Evolutionary conservation across 2,113 vertebrate genomes (phyloP).

Genomic region (Cathartes aura): DNA sequence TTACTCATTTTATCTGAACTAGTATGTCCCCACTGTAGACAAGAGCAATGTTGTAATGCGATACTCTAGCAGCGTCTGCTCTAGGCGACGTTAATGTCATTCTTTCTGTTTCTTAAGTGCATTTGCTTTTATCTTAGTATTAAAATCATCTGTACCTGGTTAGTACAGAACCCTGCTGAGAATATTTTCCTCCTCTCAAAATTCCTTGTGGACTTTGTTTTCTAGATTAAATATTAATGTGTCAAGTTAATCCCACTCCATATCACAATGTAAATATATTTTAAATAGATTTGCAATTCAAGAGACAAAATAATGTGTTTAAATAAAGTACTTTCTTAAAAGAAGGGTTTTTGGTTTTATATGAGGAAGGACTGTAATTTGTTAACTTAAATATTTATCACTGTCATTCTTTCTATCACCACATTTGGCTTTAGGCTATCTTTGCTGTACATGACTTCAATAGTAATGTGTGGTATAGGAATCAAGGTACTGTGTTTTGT

Average conservation of each 20-base stretch:
- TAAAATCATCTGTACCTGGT: not conserved
- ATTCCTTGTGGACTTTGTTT: not conserved
- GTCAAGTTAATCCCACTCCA: not conserved
- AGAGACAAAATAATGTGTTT: not conserved
- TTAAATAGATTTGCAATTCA: not conserved
- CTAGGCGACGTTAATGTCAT: not conserved
- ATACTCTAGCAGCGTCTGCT: not conserved
- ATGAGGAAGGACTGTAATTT: not conserved
- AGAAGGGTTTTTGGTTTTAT: not conserved
- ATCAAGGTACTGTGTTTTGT: not conserved
- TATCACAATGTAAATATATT: not conserved
- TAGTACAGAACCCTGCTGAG: not conserved
- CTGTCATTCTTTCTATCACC: not conserved
- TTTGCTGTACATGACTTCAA: not conserved
- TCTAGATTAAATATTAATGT: not conserved
- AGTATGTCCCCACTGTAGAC: not conserved
- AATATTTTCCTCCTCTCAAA: not conserved
- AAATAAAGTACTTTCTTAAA: not conserved
- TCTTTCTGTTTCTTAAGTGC: not conserved
- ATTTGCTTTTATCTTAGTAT: not conserved
- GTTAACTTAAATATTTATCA: not conserved
- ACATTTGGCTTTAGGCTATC: not conserved
- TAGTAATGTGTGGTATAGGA: not conserved
- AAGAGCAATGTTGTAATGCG: not conserved
- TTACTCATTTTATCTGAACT: not conserved